Evolutionary conservation across 1,140 invertebrate species (phyloP), one percentile per base, ranked within the genome.

Genomic region (Sesamia nonagrioides): DNA sequence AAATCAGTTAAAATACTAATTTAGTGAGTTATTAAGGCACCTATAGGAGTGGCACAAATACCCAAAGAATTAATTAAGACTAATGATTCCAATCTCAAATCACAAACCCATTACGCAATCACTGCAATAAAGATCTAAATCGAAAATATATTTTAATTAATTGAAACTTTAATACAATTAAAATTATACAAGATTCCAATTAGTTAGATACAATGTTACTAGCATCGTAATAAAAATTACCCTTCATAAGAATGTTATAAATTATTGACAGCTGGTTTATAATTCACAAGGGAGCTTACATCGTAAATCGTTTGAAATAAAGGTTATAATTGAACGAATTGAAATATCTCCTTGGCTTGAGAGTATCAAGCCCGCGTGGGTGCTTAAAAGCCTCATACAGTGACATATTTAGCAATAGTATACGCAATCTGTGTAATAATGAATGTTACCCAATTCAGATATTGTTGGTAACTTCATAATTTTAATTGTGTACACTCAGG

Each of bases 261-360:
- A 77, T 68, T 42, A 77, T 68, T 54, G 71, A 74, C 71, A 74
- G 54, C 71, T 58, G 54, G 11, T 40, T 74, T n/a, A 42, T 35
- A 68, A 68, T 68, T 48, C 27, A 33, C 42, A 54, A 35, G 15
- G n/a, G 75, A 68, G 6, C 54, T 66, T 27, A 66, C 7, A 33
- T 68, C 48, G 68, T 77, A 50, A 9, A 4, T 0, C 18, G n/a
- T 13, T 48, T 42, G 11, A 13, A 18, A 54, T 68, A 77, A 77
- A 45, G 33, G 60, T n/a, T 27, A 40, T 52, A 68, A 68, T 77
- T 35, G 61, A 56, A 42, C 42, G 75, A 18, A 21, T 3, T 68
- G n/a, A 60, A 74, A 74, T 58, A 40, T 74, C 71, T 74, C 71
- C 71, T 74, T 74, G 71, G 60, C 71, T 74, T 74, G 71, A 74